A percentile compares a stretch with the other conserved stretches of the same genome.
These are phyloP conservation scores for Clarias batrachus DNA, from an alignment of 2,113 vertebrate species.

Conservation along the genomic window DNA sequence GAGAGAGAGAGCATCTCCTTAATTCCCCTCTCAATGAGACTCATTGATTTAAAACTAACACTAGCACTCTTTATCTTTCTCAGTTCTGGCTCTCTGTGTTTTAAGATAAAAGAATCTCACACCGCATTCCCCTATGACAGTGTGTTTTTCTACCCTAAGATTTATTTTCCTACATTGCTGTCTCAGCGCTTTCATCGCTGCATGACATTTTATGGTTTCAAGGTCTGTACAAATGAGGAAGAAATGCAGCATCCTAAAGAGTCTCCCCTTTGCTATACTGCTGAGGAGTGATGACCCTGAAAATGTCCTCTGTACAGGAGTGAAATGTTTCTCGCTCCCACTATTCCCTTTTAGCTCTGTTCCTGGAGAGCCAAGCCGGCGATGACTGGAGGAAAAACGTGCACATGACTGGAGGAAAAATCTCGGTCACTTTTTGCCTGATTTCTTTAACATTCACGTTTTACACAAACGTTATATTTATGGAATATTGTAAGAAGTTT, in stretches of 20 bases:
- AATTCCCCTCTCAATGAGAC: background rate
- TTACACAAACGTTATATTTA: background rate
- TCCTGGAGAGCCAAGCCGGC: slow-evolving; percentile 4
- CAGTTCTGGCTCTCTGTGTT: background rate
- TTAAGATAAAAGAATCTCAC: background rate
- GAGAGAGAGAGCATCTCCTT: background rate
- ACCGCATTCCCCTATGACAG: background rate
- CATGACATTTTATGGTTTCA: slow-evolving; percentile 37
- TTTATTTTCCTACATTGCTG: slow-evolving; percentile 5
- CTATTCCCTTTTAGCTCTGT: slow-evolving; percentile 41
- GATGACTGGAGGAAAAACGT: background rate
- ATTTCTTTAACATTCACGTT: background rate
- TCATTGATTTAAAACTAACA: background rate
- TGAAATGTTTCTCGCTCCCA: background rate
- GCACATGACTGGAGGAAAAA: background rate
- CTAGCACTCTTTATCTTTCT: background rate
- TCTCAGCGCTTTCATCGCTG: slow-evolving; percentile 23
- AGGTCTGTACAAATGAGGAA: slow-evolving; percentile 23
- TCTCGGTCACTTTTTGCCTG: background rate
- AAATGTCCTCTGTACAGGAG: slow-evolving; percentile 16
- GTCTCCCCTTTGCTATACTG: slow-evolving; percentile 15
- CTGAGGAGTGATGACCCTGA: slow-evolving; percentile 19
- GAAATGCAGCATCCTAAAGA: slow-evolving; percentile 18
- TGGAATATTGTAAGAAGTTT: background rate
- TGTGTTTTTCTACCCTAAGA: slow-evolving; percentile 29